Conservation (phyloP, 92 coral and sea anemone species). For the Galaxea fascicularis region DNA sequence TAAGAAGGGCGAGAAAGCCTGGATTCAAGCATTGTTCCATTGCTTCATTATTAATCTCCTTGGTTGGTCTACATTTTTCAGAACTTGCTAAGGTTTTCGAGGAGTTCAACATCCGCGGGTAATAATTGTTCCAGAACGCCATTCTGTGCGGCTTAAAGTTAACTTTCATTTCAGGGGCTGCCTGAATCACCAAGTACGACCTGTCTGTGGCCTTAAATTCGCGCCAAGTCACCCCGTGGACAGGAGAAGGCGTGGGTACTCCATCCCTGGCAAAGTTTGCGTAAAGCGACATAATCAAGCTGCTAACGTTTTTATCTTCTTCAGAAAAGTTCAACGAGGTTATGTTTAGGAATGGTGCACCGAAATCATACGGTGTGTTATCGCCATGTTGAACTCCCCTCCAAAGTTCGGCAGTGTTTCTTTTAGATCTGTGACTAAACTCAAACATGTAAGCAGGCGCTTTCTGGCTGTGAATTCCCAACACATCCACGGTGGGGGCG, state of each 20-base stretch:
- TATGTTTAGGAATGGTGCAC: slow-evolving; percentile 66
- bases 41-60: background rate
- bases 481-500: slow-evolving; percentile 71
- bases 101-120: slow-evolving; percentile 46
- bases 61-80: background rate
- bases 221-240: slow-evolving; percentile 64
- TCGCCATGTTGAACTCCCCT: slow-evolving; percentile 61
- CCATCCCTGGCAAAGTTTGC: slow-evolving; percentile 75
- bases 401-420: slow-evolving; percentile 25
- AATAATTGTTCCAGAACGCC: slow-evolving; percentile 80
- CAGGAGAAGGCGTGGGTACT: slow-evolving; percentile 58
- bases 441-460: slow-evolving; percentile 67
- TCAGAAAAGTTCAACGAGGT: slow-evolving; percentile 36
- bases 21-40: background rate
- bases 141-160: slow-evolving; percentile 70
- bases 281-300: slow-evolving; percentile 64
- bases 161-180: slow-evolving; percentile 52
- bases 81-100: background rate
- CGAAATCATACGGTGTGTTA: slow-evolving; percentile 73
- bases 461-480: slow-evolving; percentile 54
- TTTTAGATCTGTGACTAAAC: slow-evolving; percentile 58
- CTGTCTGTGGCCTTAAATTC: slow-evolving; percentile 45
- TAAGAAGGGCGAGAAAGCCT: slow-evolving; percentile 14
- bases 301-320: slow-evolving; percentile 71
- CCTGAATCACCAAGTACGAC: slow-evolving; percentile 57